These are phyloP conservation scores for Pseudocheirus occidentalis DNA, from an alignment of 2,797 vertebrate genomes.

Conservation along the genomic window DNA sequence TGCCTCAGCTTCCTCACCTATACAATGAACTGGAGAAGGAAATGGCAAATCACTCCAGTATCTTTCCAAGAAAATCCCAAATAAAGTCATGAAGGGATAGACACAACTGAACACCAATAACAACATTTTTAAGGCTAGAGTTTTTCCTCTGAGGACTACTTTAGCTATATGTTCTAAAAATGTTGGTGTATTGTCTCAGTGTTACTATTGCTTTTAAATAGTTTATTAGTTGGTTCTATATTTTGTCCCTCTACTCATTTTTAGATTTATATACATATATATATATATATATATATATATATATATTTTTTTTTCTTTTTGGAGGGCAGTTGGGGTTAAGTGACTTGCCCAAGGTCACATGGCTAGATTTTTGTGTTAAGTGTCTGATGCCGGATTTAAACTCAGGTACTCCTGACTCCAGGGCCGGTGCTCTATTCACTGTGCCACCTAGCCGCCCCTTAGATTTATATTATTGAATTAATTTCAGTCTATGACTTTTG, in stretches of 20 bases:
- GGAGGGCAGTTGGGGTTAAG: too few species aligned
- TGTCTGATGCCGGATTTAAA: too few species aligned
- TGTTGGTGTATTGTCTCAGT: background rate
- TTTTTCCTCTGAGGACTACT: background rate
- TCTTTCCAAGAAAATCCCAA: background rate
- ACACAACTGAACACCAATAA: background rate
- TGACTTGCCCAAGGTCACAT: too few species aligned
- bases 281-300: too few species aligned
- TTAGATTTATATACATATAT: background rate
- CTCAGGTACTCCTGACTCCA: too few species aligned
- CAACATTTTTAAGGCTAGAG: background rate
- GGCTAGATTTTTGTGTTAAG: too few species aligned
- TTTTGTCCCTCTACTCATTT: background rate
- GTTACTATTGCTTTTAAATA: background rate
- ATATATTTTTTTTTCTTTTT: too few species aligned
- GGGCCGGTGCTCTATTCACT: too few species aligned
- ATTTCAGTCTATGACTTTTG: background rate
- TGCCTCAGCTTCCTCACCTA: background rate
- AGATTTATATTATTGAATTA: background rate
- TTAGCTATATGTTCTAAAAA: background rate
- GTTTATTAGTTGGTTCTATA: background rate
- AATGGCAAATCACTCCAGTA: background rate
- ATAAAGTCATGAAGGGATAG: background rate
- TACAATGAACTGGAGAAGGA: background rate
- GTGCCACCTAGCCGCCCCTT: too few species aligned